Evolutionary conservation across 2,113 vertebrate species (phyloP).

Genomic region (Tautogolabrus adspersus): DNA sequence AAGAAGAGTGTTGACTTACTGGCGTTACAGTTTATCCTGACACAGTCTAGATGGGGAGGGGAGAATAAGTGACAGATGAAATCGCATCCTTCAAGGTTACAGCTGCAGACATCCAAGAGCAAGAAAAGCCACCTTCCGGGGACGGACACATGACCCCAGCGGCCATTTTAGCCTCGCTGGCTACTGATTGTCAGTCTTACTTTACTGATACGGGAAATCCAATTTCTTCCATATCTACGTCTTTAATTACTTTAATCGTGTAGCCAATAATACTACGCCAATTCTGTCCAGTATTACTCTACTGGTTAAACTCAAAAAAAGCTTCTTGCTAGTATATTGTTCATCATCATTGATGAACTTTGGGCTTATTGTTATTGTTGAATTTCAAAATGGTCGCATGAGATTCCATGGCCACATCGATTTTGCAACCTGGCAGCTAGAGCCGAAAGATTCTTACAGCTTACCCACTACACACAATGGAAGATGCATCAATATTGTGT

Average conservation of each 20-base stretch:
- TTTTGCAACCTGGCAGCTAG: slow-evolving; percentile 87
- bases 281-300: slow-evolving; percentile 8
- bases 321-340: background rate
- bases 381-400: slow-evolving; percentile 91
- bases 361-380: background rate
- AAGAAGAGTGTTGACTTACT: slow-evolving; percentile 99
- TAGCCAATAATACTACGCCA: slow-evolving; percentile 14
- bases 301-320: background rate
- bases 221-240: slow-evolving; percentile 22
- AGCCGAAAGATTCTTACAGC: slow-evolving; percentile 14
- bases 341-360: background rate
- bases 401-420: slow-evolving; percentile 92
- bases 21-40: slow-evolving; percentile 99
- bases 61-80: slow-evolving; percentile 99
- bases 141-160: slow-evolving; percentile 96
- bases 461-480: background rate
- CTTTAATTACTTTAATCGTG: background rate
- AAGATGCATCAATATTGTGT: slow-evolving; percentile 13
- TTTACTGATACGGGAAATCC: slow-evolving; percentile 8
- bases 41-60: slow-evolving; percentile 99
- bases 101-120: slow-evolving; percentile 99
- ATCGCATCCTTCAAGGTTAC: slow-evolving; percentile 99
- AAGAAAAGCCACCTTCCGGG: slow-evolving; percentile 98
- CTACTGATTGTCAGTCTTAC: slow-evolving; percentile 16
- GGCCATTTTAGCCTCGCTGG: slow-evolving; percentile 87